phyloP scores from a whole-genome alignment of 2,797 vertebrate genomes.

The Eulemur rubriventer region DNA sequence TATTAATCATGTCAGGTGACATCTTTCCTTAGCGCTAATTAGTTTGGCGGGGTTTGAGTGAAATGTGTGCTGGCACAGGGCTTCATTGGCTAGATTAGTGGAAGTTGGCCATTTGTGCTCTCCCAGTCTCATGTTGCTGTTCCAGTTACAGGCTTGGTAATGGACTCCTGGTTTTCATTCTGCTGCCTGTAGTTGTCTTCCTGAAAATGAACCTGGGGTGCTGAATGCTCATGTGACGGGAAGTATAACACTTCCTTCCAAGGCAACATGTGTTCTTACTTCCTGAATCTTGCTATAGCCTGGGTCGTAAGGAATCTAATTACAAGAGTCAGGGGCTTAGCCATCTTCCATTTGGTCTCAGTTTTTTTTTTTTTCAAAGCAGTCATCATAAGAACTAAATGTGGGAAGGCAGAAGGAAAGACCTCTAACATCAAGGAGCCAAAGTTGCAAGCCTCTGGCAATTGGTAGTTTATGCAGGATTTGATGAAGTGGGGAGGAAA shows the following conservation, averaged over 20 bases:
- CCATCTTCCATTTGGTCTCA: constrained; percentile 3
- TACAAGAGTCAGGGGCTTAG: not conserved
- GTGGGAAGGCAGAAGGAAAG: constrained; percentile 20
- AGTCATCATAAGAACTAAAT: not conserved
- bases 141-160: constrained; percentile 14
- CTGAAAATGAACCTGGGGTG: constrained; percentile 18
- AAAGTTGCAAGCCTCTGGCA: not conserved
- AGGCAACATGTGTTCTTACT: not conserved
- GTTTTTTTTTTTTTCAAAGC: constrained; percentile 42
- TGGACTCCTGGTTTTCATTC: constrained; percentile 11
- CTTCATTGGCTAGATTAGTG: not conserved
- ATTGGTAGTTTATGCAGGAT: constrained; percentile 21
- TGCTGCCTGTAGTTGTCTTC: constrained; percentile 6
- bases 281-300: not conserved
- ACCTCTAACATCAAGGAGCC: not conserved
- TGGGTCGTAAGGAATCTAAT: not conserved
- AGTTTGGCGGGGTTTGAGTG: constrained; percentile 5
- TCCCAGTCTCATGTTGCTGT: constrained; percentile 20
- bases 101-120: not conserved
- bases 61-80: constrained; percentile 17
- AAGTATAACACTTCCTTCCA: constrained; percentile 17
- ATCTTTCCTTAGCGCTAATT: constrained; percentile 58
- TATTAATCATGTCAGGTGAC: constrained; percentile 47
- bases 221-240: not conserved
- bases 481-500: constrained; percentile 22